Percentiles rank a stretch among this genome's conserved stretches.
phyloP scores from a whole-genome alignment of 2,888 invertebrate genomes.

The Folsomia candida region DNA sequence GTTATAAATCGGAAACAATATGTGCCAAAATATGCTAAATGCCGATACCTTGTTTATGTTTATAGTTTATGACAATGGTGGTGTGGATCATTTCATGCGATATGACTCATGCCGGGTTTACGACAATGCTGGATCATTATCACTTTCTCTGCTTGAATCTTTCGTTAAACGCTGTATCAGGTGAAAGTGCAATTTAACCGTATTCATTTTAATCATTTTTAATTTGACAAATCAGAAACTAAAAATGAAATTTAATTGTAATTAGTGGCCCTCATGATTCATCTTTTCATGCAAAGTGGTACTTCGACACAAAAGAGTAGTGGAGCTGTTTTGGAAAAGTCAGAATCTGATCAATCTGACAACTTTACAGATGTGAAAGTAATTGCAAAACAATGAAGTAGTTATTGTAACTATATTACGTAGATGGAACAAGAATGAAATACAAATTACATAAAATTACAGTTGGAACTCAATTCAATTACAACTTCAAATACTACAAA shows the following conservation, averaged over 20 bases:
- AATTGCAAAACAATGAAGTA: background rate
- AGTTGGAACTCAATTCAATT: conserved; percentile 7
- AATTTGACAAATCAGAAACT: no score
- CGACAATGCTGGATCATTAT: conserved; percentile 21
- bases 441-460: background rate
- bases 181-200: conserved; percentile 8
- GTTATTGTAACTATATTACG: background rate
- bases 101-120: background rate
- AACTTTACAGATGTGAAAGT: background rate
- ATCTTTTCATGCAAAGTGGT: background rate
- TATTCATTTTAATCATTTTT: no score
- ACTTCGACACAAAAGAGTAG: background rate
- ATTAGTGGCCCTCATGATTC: background rate
- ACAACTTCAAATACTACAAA: background rate
- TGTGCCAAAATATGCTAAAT: background rate
- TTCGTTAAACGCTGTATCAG: conserved; percentile 22
- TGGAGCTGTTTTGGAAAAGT: background rate
- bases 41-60: background rate
- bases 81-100: background rate
- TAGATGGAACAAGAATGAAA: background rate
- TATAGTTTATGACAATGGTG: background rate
- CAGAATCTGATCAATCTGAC: background rate
- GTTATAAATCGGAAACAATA: background rate
- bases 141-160: conserved; percentile 25
- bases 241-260: background rate